phyloP scores from a whole-genome alignment of 1,140 invertebrate species.

The Lysiphlebus fabarum region DNA sequence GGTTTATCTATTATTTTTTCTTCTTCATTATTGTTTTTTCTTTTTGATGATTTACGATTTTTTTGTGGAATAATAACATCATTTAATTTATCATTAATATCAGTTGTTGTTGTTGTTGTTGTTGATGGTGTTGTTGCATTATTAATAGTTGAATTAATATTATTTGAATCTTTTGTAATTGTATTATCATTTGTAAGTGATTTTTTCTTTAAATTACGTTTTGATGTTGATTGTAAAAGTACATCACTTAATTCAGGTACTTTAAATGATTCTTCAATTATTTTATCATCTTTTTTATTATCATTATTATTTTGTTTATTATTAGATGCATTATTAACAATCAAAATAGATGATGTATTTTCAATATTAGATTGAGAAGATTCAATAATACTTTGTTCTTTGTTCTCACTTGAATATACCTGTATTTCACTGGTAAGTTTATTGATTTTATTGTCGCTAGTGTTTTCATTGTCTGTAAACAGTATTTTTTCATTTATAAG shows the following conservation, averaged over 20 bases:
- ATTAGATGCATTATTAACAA: too few species aligned
- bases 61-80: background rate
- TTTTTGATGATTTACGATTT: constrained; percentile 13
- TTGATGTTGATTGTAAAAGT: constrained; percentile 20
- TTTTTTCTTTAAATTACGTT: constrained; percentile 32
- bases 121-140: background rate
- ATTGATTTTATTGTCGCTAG: too few species aligned
- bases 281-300: background rate
- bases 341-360: too few species aligned
- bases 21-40: constrained; percentile 3
- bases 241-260: background rate
- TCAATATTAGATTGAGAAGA: too few species aligned
- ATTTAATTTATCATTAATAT: background rate
- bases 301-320: background rate
- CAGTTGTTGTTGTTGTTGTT: too few species aligned
- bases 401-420: too few species aligned
- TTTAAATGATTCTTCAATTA: background rate
- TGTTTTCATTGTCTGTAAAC: too few species aligned
- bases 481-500: too few species aligned
- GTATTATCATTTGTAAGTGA: constrained; percentile 23
- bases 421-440: too few species aligned
- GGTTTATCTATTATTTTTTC: constrained; percentile 7
- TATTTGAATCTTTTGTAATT: background rate
- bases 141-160: background rate
- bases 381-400: too few species aligned